Evolutionary conservation across 2,113 vertebrate species (phyloP), one percentile per base, ranked within the genome.

Genomic region (Pterocles orientalis): DNA sequence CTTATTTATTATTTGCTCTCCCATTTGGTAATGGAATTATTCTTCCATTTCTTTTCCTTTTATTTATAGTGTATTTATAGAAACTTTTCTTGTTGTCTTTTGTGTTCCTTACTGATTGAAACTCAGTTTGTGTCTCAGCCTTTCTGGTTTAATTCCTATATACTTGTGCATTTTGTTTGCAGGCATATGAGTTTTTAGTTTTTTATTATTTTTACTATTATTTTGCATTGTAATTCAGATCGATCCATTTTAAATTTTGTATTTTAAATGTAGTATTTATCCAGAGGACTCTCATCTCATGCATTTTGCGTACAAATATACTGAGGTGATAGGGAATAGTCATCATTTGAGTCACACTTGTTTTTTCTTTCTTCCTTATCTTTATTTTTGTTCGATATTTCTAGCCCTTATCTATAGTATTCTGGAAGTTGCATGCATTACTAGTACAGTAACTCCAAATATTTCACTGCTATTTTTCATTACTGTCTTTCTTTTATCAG

Each of bases 311-410:
- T 88, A 83, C 78, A 85, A 90, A 88, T 47, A n/a, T 60, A 36
- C 61, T 72, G 18, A 62, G 21, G 28, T 82, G 78, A 91, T 96
- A 96, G 96, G 48, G 39, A 93, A 57, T 51, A 96, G 57, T 34
- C 34, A 73, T 95, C 8, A 56, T 91, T 95, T 28, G 26, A 86
- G 57, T 54, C 54, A 76, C 56, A 53, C 71, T 94, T 95, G 58
- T 73, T 95, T 95, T 92, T 92, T 66, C 64, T 79, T 90, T 91
- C 28, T 16, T 87, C 36, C 80, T 97, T 94, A 95, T 95, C 82
- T 82, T 91, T 91, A 76, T 83, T 94, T 66, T 92, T 85, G 62
- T 88, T 95, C 88, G 25, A 61, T 97, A 92, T 96, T 96, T 91
- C 61, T 81, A 62, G 34, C 68, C 70, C 86, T 96, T 93, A 96